Evolutionary conservation across 2,888 invertebrate species (phyloP).

Genomic region (Masnerella sp.): DNA sequence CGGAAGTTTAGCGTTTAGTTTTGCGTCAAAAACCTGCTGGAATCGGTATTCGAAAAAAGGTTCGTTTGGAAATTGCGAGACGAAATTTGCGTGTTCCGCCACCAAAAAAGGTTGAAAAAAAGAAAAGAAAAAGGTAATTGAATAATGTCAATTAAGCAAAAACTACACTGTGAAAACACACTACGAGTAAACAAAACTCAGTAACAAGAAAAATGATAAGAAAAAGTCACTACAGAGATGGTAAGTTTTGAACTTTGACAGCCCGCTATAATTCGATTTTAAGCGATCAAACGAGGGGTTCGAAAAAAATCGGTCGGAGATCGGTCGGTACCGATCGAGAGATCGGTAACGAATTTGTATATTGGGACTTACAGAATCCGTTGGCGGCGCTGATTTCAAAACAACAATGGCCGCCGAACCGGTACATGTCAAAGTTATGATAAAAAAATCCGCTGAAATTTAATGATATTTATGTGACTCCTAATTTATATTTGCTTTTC

Average conservation of each 20-base stretch:
- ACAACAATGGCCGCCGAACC: too few relatives aligned
- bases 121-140: conserved; percentile 2
- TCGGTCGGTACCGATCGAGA: conserved; percentile 11
- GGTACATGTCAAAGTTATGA: too few relatives aligned
- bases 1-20: conserved; percentile 11
- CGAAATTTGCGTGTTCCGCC: conserved; percentile 36
- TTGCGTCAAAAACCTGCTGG: conserved; percentile 6
- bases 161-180: conserved; percentile 56
- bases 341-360: conserved; percentile 22
- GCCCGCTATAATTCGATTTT: too few relatives aligned
- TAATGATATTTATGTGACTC: too few relatives aligned
- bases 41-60: background rate
- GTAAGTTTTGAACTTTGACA: conserved; percentile 51
- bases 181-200: conserved; percentile 61
- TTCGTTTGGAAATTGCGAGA: conserved; percentile 17
- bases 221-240: conserved; percentile 60
- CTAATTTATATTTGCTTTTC: too few relatives aligned
- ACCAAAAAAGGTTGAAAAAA: conserved; percentile 31
- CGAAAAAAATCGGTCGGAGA: conserved; percentile 1
- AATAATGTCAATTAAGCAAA: too few relatives aligned
- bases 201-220: conserved; percentile 52
- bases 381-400: too few relatives aligned
- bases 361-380: too few relatives aligned
- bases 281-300: too few relatives aligned
- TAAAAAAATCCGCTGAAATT: too few relatives aligned